Evolutionary conservation across 2,888 invertebrate genomes (phyloP).

Genomic region (Tiliacea citrago): DNA sequence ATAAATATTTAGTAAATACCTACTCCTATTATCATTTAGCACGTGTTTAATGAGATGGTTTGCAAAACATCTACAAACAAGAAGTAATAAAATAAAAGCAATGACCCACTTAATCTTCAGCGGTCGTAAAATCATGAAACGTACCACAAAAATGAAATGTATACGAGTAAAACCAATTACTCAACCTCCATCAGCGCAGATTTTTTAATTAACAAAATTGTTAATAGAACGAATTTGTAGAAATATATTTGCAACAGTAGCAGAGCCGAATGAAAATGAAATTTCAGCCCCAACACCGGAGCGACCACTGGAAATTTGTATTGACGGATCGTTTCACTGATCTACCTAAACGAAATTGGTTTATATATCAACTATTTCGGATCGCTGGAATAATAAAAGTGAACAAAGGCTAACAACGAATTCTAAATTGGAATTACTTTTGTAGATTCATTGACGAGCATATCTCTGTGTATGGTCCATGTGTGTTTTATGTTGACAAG

Average conservation of each 20-base stretch:
- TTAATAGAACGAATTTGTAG: conserved; percentile 59
- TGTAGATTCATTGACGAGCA: conserved; percentile 34
- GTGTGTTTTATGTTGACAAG: conserved; percentile 15
- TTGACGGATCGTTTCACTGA: conserved; percentile 65
- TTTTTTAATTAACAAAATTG: conserved; percentile 70
- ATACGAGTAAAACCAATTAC: conserved; percentile 57
- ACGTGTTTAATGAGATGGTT: conserved; percentile 29
- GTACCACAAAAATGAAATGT: conserved; percentile 33
- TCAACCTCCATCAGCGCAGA: conserved; percentile 51
- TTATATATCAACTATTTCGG: conserved; percentile 59
- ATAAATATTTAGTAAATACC: conserved; percentile 29
- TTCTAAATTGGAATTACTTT: conserved; percentile 55
- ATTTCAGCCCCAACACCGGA: conserved; percentile 64
- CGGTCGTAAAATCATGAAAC: conserved; percentile 41
- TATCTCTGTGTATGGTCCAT: background rate
- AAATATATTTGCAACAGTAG: conserved; percentile 63
- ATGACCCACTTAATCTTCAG: conserved; percentile 56
- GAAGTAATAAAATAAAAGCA: conserved; percentile 49
- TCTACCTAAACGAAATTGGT: conserved; percentile 64
- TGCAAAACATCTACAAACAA: conserved; percentile 41
- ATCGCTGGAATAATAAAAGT: conserved; percentile 36
- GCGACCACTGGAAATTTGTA: conserved; percentile 64
- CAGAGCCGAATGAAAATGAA: conserved; percentile 70
- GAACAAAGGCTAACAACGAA: conserved; percentile 42
- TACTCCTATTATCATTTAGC: conserved; percentile 36